Evolutionary conservation across 1,140 invertebrate species (phyloP), one percentile per base, ranked within the genome.

Genomic region (Babylonia areolata): DNA sequence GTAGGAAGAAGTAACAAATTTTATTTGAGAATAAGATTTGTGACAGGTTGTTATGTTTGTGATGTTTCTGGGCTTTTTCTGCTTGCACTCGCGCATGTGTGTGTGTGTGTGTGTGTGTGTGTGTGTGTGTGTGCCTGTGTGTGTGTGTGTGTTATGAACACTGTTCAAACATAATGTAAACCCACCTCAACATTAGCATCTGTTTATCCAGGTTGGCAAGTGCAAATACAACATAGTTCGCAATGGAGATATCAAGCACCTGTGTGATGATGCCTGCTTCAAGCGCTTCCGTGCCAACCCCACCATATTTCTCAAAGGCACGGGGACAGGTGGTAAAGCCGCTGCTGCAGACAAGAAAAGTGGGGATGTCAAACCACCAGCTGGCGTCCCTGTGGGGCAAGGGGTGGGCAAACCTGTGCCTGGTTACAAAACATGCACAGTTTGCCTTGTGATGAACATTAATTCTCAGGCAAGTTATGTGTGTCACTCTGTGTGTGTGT

Each of bases 251-350:
- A 93, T 93, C 35, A 93, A 94, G 83, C 94, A 94, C 86, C 88
- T 95, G 33, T 95, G 94, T 88, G 93, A 94, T 89, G 93, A 95
- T 86, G 86, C 86, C 1, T 95, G 95, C 93, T 95, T 95, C 91
- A 93, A 94, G 91, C 92, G 92, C 88, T 96, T 95, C 93, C 94
- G 93, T 35, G 85, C 87, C 28, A 94, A 92, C 88, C 94, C 91
- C 28, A 92, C 91, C 46, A 86, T 64, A 23, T 93, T 89, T 87
- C 91, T 94, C 78, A 88, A 90, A 84, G 54, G 71, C 12, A 37
- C 77, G 3, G n/a, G 20, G 35, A 12, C 5, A 1, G 3, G 35
- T 37, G n/a, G 28, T 3, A 69, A 35, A n/a, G 31, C 37, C 33
- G 37, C 84, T 20, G 33, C 51, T 37, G 51, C 71, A 1, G 46